phyloP scores from a whole-genome alignment of 2,888 invertebrate genomes.

The Cryptocheilus praepositus region DNA sequence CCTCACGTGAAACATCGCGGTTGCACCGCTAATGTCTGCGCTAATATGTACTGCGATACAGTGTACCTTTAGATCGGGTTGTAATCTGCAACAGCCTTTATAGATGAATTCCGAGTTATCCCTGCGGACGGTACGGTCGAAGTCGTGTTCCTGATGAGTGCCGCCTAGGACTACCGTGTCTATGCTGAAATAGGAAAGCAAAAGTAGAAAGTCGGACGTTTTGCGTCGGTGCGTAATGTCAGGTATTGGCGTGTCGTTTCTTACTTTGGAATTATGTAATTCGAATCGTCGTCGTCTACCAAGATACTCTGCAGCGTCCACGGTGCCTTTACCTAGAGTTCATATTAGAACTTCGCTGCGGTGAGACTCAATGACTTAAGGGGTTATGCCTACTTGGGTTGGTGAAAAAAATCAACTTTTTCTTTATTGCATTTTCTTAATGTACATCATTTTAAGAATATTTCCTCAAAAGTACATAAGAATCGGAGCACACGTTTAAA shows the following conservation, averaged over 20 bases:
- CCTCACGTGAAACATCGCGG: not conserved
- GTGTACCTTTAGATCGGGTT: conserved; percentile 81
- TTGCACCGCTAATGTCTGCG: not conserved
- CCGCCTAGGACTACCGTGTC: conserved; percentile 85
- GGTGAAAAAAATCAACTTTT: no score
- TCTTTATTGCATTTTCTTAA: no score
- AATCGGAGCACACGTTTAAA: no score
- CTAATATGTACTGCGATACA: not conserved
- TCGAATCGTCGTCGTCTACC: conserved; percentile 78
- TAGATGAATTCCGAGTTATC: conserved; percentile 80
- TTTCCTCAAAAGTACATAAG: no score
- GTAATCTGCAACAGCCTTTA: conserved; percentile 78
- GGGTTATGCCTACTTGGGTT: no score
- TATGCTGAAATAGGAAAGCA: conserved; percentile 72
- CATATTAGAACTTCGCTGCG: no score
- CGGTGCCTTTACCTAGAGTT: conserved; percentile 79
- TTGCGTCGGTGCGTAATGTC: no score
- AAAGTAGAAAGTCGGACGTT: not conserved
- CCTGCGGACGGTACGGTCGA: conserved; percentile 76
- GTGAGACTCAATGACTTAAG: no score
- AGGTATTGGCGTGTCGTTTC: no score
- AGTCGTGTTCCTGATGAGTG: conserved; percentile 83
- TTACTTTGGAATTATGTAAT: conserved; percentile 89
- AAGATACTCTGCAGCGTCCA: conserved; percentile 80
- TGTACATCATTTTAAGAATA: no score